These are phyloP conservation scores for Cassiopea xamachana DNA, from an alignment of 30 jellyfish, hydroid and myxozoan species.

Conservation along the genomic window DNA sequence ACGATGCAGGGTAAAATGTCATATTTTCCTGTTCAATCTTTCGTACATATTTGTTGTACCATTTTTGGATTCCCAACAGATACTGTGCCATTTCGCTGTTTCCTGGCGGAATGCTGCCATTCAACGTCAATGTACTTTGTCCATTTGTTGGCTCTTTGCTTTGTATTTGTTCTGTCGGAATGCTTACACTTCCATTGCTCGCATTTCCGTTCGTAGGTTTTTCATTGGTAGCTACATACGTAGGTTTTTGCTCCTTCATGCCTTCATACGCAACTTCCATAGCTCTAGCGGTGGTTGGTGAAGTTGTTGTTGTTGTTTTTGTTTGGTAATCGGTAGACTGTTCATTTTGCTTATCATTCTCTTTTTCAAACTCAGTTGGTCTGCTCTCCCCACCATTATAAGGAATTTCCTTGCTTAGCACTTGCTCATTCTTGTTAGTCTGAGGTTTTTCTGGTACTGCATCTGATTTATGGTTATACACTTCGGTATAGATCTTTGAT, in stretches of 20 bases:
- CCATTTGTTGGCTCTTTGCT: constrained; percentile 6
- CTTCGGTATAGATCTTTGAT: constrained; percentile 7
- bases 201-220: neutral
- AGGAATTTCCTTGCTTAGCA: constrained; percentile 58
- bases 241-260: neutral
- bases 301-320: constrained; percentile 26
- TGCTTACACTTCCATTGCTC: neutral
- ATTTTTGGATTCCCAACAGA: constrained; percentile 49
- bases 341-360: neutral
- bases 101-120: constrained; percentile 58
- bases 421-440: constrained; percentile 1
- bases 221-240: neutral
- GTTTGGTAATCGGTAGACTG: neutral
- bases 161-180: constrained; percentile 6
- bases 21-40: constrained; percentile 55
- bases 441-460: constrained; percentile 40
- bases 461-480: constrained; percentile 28
- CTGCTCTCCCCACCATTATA: constrained; percentile 44
- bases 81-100: constrained; percentile 31
- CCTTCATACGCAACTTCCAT: constrained; percentile 1
- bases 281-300: neutral
- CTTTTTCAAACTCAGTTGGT: constrained; percentile 55
- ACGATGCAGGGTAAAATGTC: constrained; percentile 71
- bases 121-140: neutral
- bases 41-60: constrained; percentile 68